Evolutionary conservation across 2,888 invertebrate species (phyloP), one percentile per base, ranked within the genome.

Genomic region (Colletes collaris): DNA sequence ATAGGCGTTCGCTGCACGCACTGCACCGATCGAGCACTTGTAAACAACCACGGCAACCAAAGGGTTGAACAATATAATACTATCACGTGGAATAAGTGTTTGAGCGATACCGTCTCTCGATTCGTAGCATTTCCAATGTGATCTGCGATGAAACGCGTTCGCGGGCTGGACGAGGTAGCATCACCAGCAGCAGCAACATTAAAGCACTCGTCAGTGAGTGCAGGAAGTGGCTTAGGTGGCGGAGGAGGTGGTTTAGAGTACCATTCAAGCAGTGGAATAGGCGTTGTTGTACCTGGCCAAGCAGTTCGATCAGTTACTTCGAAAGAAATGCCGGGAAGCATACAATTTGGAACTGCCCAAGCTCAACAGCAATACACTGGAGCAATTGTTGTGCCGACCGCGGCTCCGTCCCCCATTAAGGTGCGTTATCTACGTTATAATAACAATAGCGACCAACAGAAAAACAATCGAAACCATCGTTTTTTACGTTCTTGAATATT

Each of bases 141-240:
- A 95, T 94, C 95, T 95, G 95, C 95, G 94, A 95, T 95, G 95
- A 95, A 95, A 95, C 95, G 95, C 91, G 92, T 91, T 91, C 92
- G 92, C 74, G 92, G 92, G 92, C 91, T 92, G 91, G 92, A 93
- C 88, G 92, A 93, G 85, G 90, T 92, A 91, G 83, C 89, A 90
- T 92, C 92, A 89, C 90, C 91, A 89, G 91, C 93, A 74, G 92
- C 94, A 71, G 92, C 94, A 58, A 94, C 95, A 92, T 90, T 95
- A 86, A 94, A 77, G 93, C 94, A 91, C 93, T 94, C 92, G 91
- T 93, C 87, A 89, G 84, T 90, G 85, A 91, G 89, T 86, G 90
- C 93, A 53, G 91, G 93, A 87, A 90, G 93, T 80, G 92, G 93
- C 81, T 94, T 94, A 85, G 93, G 84, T 53, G 81, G 85, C 76